phyloP scores from a whole-genome alignment of 1,140 invertebrate species.

The Ditylenchus dipsaci region DNA sequence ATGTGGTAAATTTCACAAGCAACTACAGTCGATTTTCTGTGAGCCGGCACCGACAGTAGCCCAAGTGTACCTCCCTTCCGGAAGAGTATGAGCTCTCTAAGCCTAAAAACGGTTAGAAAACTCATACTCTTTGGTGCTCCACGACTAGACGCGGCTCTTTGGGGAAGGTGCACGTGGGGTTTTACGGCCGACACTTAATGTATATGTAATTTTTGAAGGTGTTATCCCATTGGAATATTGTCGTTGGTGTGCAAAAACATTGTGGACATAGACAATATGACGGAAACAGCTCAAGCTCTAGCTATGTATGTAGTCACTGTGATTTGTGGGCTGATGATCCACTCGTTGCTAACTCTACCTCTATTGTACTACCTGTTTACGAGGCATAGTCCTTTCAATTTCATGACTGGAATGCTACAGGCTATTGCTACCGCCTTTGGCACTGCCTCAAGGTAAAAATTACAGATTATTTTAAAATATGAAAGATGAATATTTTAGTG shows the following conservation, averaged over 20 bases:
- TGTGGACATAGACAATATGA: slow-evolving; percentile 77
- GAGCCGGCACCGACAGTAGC: too few species aligned
- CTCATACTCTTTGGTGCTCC: too few species aligned
- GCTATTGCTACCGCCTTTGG: slow-evolving; percentile 87
- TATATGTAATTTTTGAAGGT: slow-evolving; percentile 63
- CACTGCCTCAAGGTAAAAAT: slow-evolving; percentile 64
- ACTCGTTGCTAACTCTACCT: slow-evolving; percentile 66
- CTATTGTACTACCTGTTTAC: slow-evolving; percentile 46
- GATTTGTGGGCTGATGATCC: slow-evolving; percentile 73
- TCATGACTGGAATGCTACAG: slow-evolving; percentile 77
- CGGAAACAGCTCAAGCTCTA: slow-evolving; percentile 69
- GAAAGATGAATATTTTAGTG: slow-evolving; percentile 64
- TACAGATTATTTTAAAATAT: not conserved
- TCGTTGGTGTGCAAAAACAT: slow-evolving; percentile 83
- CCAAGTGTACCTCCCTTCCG: too few species aligned
- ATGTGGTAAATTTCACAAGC: slow-evolving; percentile 30
- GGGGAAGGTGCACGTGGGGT: too few species aligned
- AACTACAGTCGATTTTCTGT: too few species aligned
- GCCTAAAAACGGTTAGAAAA: too few species aligned
- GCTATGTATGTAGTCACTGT: slow-evolving; percentile 80
- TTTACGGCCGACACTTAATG: not conserved
- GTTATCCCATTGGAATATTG: slow-evolving; percentile 81
- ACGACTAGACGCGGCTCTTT: too few species aligned
- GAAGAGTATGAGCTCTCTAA: not conserved
- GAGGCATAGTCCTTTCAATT: slow-evolving; percentile 67